Conservation (phyloP, 1,140 invertebrate species). For the Bombus pyrosoma region DNA sequence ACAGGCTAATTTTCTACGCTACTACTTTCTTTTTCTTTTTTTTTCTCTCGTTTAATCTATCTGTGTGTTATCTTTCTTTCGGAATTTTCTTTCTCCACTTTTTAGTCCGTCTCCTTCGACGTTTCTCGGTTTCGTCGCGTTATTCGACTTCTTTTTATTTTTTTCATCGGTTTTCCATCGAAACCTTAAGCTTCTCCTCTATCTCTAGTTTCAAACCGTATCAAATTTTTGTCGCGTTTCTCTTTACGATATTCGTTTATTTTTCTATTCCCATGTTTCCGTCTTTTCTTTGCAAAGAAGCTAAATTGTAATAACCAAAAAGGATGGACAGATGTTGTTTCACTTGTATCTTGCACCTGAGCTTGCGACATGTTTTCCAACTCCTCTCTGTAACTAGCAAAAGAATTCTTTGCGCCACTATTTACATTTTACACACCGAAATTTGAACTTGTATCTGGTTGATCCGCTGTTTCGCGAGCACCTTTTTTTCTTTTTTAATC, state of each 20-base stretch:
- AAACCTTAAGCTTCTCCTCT: neutral
- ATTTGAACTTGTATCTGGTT: slow-evolving; percentile 15
- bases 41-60: neutral
- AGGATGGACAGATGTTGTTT: neutral
- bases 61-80: too few species aligned
- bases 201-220: neutral
- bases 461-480: slow-evolving; percentile 6
- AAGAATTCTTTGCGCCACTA: neutral
- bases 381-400: neutral
- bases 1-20: slow-evolving; percentile 66
- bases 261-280: neutral
- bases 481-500: neutral
- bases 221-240: neutral
- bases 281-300: neutral
- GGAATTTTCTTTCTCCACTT: too few species aligned
- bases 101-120: neutral
- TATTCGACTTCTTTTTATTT: neutral
- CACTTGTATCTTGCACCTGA: neutral
- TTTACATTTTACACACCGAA: neutral
- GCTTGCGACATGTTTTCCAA: slow-evolving; percentile 23
- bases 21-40: neutral
- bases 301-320: neutral
- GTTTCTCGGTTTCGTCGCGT: neutral
- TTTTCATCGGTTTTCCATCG: neutral
- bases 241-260: slow-evolving; percentile 6